Evolutionary conservation across 1,140 invertebrate genomes (phyloP).

Genomic region (Sinonovacula constricta): DNA sequence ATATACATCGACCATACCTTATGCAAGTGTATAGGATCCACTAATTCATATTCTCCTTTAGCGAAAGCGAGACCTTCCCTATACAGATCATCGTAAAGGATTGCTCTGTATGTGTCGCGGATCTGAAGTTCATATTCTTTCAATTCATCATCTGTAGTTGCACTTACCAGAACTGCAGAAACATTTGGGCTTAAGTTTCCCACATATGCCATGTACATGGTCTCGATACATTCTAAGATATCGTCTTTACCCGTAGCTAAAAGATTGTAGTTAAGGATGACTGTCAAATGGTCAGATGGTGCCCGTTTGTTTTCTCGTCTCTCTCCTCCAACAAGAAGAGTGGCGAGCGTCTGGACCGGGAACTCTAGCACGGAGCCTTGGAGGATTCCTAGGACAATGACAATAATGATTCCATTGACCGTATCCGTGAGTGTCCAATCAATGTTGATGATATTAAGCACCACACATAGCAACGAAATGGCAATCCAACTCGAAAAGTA

Average conservation of each 20-base stretch:
- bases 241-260: slow-evolving; percentile 59
- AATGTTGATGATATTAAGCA: slow-evolving; percentile 62
- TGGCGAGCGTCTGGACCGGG: slow-evolving; percentile 58
- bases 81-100: slow-evolving; percentile 53
- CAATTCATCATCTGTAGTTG: slow-evolving; percentile 52
- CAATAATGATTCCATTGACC: slow-evolving; percentile 55
- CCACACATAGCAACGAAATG: slow-evolving; percentile 36
- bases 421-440: slow-evolving; percentile 56
- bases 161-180: slow-evolving; percentile 60
- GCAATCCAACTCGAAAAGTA: slow-evolving; percentile 60
- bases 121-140: slow-evolving; percentile 58
- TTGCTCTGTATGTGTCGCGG: slow-evolving; percentile 51
- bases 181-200: slow-evolving; percentile 60
- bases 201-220: slow-evolving; percentile 62
- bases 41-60: slow-evolving; percentile 42
- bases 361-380: slow-evolving; percentile 64
- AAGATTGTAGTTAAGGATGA: slow-evolving; percentile 63
- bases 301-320: slow-evolving; percentile 46
- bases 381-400: slow-evolving; percentile 55
- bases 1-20: slow-evolving; percentile 52
- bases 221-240: slow-evolving; percentile 58
- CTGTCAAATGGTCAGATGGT: slow-evolving; percentile 45
- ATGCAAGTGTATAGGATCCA: slow-evolving; percentile 41
- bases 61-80: slow-evolving; percentile 50
- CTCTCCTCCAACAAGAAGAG: slow-evolving; percentile 59